Base-by-base conservation (phyloP, 2,888 invertebrate genomes). In the Papilio demoleus region DNA sequence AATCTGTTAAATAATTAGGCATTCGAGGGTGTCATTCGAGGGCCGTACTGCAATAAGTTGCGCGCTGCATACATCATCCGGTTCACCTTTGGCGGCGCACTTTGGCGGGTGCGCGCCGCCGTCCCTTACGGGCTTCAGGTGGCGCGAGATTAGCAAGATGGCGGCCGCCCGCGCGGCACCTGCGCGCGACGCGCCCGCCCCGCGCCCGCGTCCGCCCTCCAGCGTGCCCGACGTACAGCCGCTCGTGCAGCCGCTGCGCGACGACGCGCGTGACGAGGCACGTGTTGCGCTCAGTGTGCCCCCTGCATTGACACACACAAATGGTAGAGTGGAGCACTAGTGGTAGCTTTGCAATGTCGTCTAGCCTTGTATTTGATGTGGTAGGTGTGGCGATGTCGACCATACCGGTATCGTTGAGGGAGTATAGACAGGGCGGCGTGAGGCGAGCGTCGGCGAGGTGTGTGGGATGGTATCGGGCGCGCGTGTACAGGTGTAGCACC, bases 61-160 rank as follows among this genome's bases (percentile, higher is more conserved):
- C 86, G 86, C 84, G 85, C 85, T 88, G 88, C 91, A 86, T 88
- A 88, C 91, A 92, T 94, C 87, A 88, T 91, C 90, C 89, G 85
- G 87, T 88, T 93, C 93, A 93, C 93, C 93, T 93, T 92, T 90
- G 92, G 92, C 93, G 92, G 92, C 91, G 91, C 90, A 91, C 90
- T 90, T 90, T 79, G 87, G 88, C 88, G 90, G 89, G 91, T 89
- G 92, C 88, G 92, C 90, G 90, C 90, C 90, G 91, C 91, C 91
- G 84, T 87, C 88, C 87, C 88, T 87, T 89, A 93, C 93, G 93
- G 94, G 93, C 92, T 93, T 93, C 90, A 96, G 95, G 94, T 96
- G 96, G 94, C 96, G 96, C 94, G 97, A 97, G 94, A 97, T 96
- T 94, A 97, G 96, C 96, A 97, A 97, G 96, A 97, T 97, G 96